Percentiles rank a stretch among this genome's conserved stretches.
Evolutionary conservation across 2,113 vertebrate genomes (phyloP).

Genomic region (Ptilonorhynchus violaceus): DNA sequence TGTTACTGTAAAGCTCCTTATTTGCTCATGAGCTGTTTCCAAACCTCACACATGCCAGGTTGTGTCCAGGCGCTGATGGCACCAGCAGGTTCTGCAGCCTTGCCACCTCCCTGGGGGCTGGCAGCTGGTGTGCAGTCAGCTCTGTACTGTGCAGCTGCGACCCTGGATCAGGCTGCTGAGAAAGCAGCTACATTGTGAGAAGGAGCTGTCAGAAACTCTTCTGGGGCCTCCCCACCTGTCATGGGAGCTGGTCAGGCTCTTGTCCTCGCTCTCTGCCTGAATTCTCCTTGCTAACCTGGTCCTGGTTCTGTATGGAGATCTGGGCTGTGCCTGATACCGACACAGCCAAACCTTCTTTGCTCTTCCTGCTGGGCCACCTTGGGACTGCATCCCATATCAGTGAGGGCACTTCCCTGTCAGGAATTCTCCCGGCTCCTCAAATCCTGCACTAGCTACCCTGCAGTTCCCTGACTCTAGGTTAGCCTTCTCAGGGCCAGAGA

Average conservation of each 20-base stretch:
- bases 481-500: neutral
- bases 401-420: neutral
- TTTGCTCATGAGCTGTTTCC: neutral
- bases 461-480: neutral
- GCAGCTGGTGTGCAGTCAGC: neutral
- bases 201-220: neutral
- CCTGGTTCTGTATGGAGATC: neutral
- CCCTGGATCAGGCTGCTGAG: neutral
- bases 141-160: neutral
- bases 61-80: neutral
- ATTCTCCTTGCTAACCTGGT: neutral
- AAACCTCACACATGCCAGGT: fast-evolving
- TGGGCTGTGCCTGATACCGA: neutral
- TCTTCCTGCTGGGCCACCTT: neutral
- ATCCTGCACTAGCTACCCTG: neutral
- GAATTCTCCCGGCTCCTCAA: neutral
- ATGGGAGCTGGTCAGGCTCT: neutral
- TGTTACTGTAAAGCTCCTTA: neutral
- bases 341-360: neutral
- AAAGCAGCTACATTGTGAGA: neutral
- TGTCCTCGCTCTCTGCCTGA: neutral
- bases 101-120: neutral
- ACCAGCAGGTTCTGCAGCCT: neutral
- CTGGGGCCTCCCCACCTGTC: fast-evolving
- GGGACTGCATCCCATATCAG: fast-evolving